Percentiles rank a stretch among this genome's conserved stretches.
Evolutionary conservation across 2,113 vertebrate species (phyloP).

Genomic region (Aldabrachelys gigantea): DNA sequence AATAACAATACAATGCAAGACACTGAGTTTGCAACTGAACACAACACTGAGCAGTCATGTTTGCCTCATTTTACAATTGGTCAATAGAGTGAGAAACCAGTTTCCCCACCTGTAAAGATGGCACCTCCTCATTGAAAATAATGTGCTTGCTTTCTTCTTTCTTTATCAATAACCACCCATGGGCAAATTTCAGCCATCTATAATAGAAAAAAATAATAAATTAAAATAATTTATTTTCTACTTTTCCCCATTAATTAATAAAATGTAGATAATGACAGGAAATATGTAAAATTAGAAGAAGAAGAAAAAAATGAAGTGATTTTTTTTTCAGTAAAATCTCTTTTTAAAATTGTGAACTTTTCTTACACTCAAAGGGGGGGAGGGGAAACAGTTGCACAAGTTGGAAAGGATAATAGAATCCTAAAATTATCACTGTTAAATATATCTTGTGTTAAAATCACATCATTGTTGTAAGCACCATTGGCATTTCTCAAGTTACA

Average conservation of each 20-base stretch:
- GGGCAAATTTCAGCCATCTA: not conserved
- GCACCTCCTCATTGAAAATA: not conserved
- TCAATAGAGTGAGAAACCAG: not conserved
- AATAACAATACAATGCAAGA: not conserved
- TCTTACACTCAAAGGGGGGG: not conserved
- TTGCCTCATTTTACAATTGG: not conserved
- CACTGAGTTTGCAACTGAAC: not conserved
- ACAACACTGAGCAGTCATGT: not conserved
- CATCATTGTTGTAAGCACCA: too few relatives aligned
- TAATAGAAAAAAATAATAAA: too few relatives aligned
- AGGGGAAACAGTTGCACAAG: too few relatives aligned
- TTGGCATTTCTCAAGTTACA: too few relatives aligned
- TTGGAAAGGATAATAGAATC: too few relatives aligned
- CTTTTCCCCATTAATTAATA: too few relatives aligned
- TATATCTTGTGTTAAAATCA: too few relatives aligned
- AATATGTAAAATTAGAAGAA: too few relatives aligned
- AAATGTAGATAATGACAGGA: too few relatives aligned
- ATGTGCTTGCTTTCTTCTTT: not conserved
- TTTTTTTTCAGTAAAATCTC: not conserved
- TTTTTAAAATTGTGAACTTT: not conserved
- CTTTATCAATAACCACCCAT: not conserved
- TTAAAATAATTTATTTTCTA: too few relatives aligned
- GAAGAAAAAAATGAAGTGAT: too few relatives aligned
- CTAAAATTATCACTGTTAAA: too few relatives aligned
- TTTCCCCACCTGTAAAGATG: not conserved